Evolutionary conservation across 2,888 invertebrate genomes (phyloP), one percentile per base, ranked within the genome.

Genomic region (Apotomis betuletana): DNA sequence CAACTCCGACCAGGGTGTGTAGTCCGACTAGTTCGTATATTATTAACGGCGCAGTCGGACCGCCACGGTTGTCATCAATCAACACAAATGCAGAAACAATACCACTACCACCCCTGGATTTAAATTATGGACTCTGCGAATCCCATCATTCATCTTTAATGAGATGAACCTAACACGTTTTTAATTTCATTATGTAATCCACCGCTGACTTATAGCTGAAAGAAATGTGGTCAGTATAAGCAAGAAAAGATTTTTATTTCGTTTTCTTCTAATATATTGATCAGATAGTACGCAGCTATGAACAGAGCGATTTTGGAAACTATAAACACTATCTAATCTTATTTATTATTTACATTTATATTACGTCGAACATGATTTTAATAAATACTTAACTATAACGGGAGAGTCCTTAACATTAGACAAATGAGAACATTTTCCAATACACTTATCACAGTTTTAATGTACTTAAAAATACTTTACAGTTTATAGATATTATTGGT

Each of bases 401-500:
- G 54, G 67, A 62, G 54, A 54, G 44, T 67, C 46, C 62, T 58
- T 68, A 67, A 67, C 41, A 69, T 52, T 67, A 73, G 59, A 74
- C 59, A 70, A 70, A 77, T 79, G 78, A 80, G 78, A 77, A 81
- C 77, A 77, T 81, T 67, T 57, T 72, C 67, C 72, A 68, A 63
- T 72, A 85, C 86, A 87, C 90, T 90, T 92, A 92, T 92, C 91
- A 92, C 91, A 92, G 91, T 86, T 90, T 87, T 72, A 72, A 87
- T 85, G 85, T 84, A 87, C 89, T 87, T 90, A 90, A 84, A 87
- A 83, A 80, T 86, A 86, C 77, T 80, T 87, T 84, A 87, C 85
- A 85, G 80, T 85, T 81, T 82, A 78, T 67, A 79, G 85, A 84
- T 82, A 82, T 77, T 81, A 78, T 89, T 90, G 89, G 90, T 90